phyloP scores from a whole-genome alignment of 2,113 vertebrate genomes.

The Nesogale talazaci region DNA sequence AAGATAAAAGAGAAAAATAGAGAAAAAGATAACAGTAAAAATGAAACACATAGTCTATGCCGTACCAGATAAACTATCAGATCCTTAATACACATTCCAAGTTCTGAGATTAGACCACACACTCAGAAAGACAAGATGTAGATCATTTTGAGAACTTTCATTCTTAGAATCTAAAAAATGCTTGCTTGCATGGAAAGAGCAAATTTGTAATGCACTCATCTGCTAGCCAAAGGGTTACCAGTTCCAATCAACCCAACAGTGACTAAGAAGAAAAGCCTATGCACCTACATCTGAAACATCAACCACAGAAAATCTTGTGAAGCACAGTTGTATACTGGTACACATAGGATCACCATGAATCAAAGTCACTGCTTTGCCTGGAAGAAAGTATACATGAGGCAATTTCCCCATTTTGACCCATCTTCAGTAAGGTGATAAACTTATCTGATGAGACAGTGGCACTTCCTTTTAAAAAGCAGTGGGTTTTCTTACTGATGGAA shows the following conservation, averaged over 20 bases:
- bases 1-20: neutral
- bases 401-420: neutral
- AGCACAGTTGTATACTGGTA: neutral
- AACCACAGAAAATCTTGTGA: neutral
- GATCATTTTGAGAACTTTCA: too few species aligned
- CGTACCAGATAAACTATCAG: neutral
- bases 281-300: neutral
- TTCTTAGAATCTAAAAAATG: neutral
- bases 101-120: neutral
- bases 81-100: neutral
- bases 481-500: neutral
- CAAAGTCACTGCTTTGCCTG: neutral
- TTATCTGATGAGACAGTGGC: neutral
- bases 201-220: neutral
- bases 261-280: neutral
- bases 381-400: neutral
- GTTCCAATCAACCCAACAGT: neutral
- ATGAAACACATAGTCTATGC: neutral
- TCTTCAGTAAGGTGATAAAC: neutral
- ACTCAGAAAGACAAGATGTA: too few species aligned
- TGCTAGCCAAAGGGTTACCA: neutral
- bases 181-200: neutral
- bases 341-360: neutral
- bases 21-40: neutral
- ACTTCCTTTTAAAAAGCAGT: neutral